A percentile compares a stretch with the other conserved stretches of the same genome.
phyloP scores from a whole-genome alignment of 2,113 vertebrate species.

The Delphinus delphis region DNA sequence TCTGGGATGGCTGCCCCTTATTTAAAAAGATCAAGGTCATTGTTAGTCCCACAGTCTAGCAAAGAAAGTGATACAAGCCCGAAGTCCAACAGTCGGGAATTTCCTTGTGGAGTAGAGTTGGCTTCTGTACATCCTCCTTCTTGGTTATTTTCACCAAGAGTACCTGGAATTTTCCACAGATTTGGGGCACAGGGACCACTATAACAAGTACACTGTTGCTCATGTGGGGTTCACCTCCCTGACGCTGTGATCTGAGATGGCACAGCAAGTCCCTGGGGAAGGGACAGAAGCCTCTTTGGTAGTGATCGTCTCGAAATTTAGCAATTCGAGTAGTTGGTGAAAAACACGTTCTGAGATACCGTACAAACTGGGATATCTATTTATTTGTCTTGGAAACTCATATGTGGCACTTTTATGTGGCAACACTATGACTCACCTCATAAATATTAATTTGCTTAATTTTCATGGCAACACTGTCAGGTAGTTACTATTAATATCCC shows the following conservation, averaged over 20 bases:
- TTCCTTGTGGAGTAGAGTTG: background rate
- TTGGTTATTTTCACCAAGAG: background rate
- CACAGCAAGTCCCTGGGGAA: background rate
- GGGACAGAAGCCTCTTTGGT: background rate
- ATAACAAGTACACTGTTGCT: background rate
- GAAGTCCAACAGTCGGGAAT: background rate
- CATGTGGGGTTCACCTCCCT: background rate
- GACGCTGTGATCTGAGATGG: background rate
- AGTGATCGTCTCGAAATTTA: background rate
- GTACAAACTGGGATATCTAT: background rate
- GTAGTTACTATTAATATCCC: background rate
- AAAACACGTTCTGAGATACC: background rate
- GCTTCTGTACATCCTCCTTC: background rate
- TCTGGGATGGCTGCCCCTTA: background rate
- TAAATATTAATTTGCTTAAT: slow-evolving; percentile 29
- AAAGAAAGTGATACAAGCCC: slow-evolving; percentile 31
- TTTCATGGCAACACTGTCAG: background rate
- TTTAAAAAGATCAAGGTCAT: background rate
- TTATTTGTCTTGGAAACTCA: background rate
- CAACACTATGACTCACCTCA: background rate
- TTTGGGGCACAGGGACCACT: background rate
- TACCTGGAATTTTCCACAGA: background rate
- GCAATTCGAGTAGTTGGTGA: background rate
- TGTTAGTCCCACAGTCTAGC: background rate
- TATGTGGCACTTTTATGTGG: background rate